A percentile compares a stretch with the other conserved stretches of the same genome.
phyloP scores from a whole-genome alignment of 2,113 vertebrate genomes.

The Melanostigma gelatinosum region DNA sequence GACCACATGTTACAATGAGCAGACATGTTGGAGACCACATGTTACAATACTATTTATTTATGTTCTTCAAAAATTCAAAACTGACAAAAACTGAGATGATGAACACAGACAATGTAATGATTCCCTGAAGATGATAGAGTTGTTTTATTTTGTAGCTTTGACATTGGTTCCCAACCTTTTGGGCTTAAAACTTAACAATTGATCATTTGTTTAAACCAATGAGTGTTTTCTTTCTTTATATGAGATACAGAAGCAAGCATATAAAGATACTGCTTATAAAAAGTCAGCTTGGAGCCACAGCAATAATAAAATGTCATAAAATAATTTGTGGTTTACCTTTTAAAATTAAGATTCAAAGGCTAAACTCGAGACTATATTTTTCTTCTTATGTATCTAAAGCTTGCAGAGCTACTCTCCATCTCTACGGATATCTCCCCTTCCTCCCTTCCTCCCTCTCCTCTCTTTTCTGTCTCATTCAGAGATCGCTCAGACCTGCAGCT shows the following conservation, averaged over 20 bases:
- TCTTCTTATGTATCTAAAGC: neutral
- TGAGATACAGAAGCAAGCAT: neutral
- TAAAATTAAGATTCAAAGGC: conserved; percentile 1
- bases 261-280: neutral
- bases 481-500: conserved; percentile 51
- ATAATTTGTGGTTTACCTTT: neutral
- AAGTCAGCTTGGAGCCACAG: neutral
- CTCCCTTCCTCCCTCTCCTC: neutral
- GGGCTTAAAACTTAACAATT: too few relatives aligned
- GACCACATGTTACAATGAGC: too few relatives aligned
- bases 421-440: neutral
- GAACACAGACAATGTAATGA: too few relatives aligned
- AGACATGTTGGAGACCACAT: too few relatives aligned
- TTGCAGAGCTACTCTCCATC: neutral
- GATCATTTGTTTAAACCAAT: too few relatives aligned
- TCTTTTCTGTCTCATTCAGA: conserved; percentile 33
- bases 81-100: neutral
- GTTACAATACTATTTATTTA: too few relatives aligned
- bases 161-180: neutral
- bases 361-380: neutral
- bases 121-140: too few relatives aligned
- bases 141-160: too few relatives aligned
- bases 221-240: neutral
- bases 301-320: neutral
- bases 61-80: too few relatives aligned